Evolutionary conservation across 2,888 invertebrate species (phyloP), one percentile per base, ranked within the genome.

Genomic region (Syritta pipiens): DNA sequence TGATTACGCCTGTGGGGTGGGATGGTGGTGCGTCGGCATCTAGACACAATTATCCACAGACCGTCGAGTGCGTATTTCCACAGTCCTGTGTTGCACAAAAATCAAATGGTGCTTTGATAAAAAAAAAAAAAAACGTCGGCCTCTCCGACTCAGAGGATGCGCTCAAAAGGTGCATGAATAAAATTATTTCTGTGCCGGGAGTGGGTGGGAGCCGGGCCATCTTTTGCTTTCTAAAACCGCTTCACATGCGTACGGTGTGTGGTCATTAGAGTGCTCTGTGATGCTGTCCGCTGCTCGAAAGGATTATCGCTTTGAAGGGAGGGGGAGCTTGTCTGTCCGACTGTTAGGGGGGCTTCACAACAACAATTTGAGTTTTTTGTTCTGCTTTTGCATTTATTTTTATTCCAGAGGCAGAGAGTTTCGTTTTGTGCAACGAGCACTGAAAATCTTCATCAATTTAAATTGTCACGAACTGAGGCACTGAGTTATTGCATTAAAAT

Each of bases 401-500:
- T 55, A 51, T 67, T 67, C 30, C 28, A 42, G 57, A 28, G 22
- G 14, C 20, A 22, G 40, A 37, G 60, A 67, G 68, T 48, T 46
- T 14, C 17, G 62, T 55, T 55, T 62, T 55, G 55, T 62, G 68
- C 62, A 69, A 51, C 63, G 62, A 51, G 59, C 26, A 37, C 19
- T 55, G 69, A 35, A 57, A 76, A 63, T 69, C 69, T 69, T 71
- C 65, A 65, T 65, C 71, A 65, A 77, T 77, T 77, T 77, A 77
- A 77, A 77, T 77, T 71, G 77, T 71, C 71, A 71, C 59, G 68
- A 55, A 72, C 72, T 19, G 62, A 57, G 37, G 60, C 55, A 68
- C 48, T 67, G 74, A 67, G 30, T 60, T 48, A 60, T 60, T 68
- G 67, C 60, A 55, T 60, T 75, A 53, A 68, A 68, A 68, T 76